Conservation (phyloP, 2,113 vertebrate genomes). For the Malaclemys terrapin region DNA sequence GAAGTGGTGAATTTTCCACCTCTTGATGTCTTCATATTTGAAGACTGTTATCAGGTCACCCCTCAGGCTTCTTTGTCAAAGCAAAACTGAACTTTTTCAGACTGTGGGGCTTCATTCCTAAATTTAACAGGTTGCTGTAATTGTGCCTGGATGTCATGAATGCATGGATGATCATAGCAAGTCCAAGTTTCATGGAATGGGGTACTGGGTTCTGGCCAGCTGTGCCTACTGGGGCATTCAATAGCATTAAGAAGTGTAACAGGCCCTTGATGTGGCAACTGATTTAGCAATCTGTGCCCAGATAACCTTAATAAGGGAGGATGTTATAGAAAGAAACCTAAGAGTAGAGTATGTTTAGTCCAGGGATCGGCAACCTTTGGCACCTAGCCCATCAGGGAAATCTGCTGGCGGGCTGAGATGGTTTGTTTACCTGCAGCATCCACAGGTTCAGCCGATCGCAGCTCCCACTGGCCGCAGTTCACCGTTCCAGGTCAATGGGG, state of each 20-base stretch:
- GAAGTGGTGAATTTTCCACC: neutral
- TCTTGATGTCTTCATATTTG: neutral
- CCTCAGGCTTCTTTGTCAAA: no score
- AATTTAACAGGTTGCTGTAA: neutral
- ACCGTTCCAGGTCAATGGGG: no score
- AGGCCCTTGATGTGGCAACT: neutral
- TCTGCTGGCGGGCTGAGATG: no score
- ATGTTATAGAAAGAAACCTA: neutral
- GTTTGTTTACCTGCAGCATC: no score
- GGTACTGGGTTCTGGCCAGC: neutral
- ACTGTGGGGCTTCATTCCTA: neutral
- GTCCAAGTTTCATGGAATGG: neutral
- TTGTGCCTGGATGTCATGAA: neutral
- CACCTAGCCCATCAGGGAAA: no score
- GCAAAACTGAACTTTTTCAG: neutral
- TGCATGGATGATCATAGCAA: neutral
- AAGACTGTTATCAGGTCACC: neutral
- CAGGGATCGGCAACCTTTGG: no score
- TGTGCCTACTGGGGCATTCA: neutral
- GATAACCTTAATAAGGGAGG: neutral
- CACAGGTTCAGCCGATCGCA: no score
- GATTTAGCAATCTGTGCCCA: neutral
- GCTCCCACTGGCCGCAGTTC: no score
- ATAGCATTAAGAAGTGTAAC: neutral
- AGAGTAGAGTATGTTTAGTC: neutral